Base-by-base conservation (phyloP, 2,797 vertebrate genomes). In the Pipistrellus pipistrellus region DNA sequence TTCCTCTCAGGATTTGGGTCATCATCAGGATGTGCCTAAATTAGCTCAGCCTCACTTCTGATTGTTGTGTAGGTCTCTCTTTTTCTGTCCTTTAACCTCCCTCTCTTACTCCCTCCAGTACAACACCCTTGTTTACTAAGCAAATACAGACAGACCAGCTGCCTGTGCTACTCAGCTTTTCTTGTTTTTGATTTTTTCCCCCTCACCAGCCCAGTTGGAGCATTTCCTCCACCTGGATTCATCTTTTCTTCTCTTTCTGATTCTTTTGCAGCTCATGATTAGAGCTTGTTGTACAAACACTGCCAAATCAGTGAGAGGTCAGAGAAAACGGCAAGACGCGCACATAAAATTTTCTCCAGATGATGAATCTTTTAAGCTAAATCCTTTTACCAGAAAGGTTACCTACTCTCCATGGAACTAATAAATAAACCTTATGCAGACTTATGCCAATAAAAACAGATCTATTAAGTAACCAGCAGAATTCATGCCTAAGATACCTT, bases 361-460 rank as follows among this genome's bases (percentile, higher is more conserved):
- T 2, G 12, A 25, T 51, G 53, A 92, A 80, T 93, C 82, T 75
- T 91, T 89, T 80, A 88, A 86, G 68, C 51, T 8, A 93, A 82
- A 75, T 73, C 14, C 77, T 85, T 93, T 51, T 93, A 32, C 15
- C 18, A 23, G 25, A 95, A 93, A 83, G 53, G 53, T 91, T 85
- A 82, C 18, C 35, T 66, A 12, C 35, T 91, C 85, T 85, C 46
- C 53, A 21, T 72, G 73, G 38, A 59, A 82, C 51, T 82, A 55
- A 85, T 91, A 88, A 76, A 91, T 93, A 95, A 76, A 55, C 21
- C 57, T 88, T 72, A 13, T 80, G 68, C 25, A 55, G n/a, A 57
- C 80, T 81, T 71, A 55, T 27, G 32, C 62, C 80, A 93, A 57
- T 80, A 69, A 93, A 84, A 96, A 82, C 53, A 73, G 46, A 3